phyloP scores from a whole-genome alignment of 2,113 vertebrate species.

The Uropsilus gracilis region DNA sequence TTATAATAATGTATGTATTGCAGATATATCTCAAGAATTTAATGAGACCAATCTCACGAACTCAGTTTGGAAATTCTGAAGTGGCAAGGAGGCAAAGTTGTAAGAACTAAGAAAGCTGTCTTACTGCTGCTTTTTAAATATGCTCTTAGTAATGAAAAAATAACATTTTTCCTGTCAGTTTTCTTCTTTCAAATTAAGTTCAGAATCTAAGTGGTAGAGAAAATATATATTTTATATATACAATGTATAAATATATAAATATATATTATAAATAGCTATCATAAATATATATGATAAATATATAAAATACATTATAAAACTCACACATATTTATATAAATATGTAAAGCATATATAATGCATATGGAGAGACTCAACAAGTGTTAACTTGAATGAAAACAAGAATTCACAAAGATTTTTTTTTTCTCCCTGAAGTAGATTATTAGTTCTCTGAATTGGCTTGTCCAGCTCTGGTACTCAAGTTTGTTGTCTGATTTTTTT shows the following conservation, averaged over 20 bases:
- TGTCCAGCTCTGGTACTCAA: neutral
- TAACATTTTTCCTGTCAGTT: neutral
- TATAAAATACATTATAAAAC: too few species aligned
- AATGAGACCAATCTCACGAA: neutral
- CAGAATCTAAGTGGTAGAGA: neutral
- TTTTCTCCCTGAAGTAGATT: neutral
- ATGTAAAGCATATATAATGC: too few species aligned
- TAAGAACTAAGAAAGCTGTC: neutral
- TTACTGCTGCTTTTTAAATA: conserved; percentile 1
- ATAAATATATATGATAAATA: too few species aligned
- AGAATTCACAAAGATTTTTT: neutral
- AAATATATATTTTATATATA: neutral
- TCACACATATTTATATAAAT: too few species aligned
- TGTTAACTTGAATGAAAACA: neutral
- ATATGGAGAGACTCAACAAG: neutral
- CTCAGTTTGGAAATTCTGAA: conserved; percentile 24
- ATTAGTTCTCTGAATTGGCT: neutral
- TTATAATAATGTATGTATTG: neutral
- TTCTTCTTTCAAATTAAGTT: neutral
- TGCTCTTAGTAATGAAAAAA: neutral
- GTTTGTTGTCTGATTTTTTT: conserved; percentile 37
- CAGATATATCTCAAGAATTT: neutral
- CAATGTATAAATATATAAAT: too few species aligned
- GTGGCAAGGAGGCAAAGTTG: neutral
- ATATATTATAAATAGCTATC: too few species aligned